Base-by-base conservation (phyloP, 1,140 invertebrate species). In the Mizuhopecten yessoensis region DNA sequence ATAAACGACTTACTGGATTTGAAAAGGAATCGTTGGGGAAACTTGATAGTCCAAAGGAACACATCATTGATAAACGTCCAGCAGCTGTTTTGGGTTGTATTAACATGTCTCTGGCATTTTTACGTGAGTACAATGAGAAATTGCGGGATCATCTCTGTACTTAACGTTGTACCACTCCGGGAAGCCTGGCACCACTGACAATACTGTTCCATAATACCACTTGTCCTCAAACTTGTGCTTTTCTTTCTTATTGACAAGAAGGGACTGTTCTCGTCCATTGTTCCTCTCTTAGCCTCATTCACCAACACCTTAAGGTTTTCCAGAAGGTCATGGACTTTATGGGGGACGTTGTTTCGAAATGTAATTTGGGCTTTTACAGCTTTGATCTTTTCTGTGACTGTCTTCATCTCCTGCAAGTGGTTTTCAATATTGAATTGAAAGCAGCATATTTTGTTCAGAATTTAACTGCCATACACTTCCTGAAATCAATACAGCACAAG, bases 121-220 rank as follows among this genome's bases (percentile, higher is more conserved):
- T n/a, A n/a, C n/a, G n/a, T n/a, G n/a, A n/a, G n/a, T n/a, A n/a
- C n/a, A n/a, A n/a, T n/a, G n/a, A n/a, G n/a, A n/a, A n/a, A n/a
- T n/a, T n/a, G 90, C 89, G 17, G 86, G 34, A 89, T 91, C 88
- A 87, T 90, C 87, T 29, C 89, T 88, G 90, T 93, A 92, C n/a
- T 87, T 87, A 0, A 92, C 86, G 87, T 92, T 93, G 42, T 93
- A 92, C 86, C 92, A 92, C 0, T 86, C 49, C 13, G 86, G 36
- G 34, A 89, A 92, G 11, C 90, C 75, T 89, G 87, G 86, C 7
- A 91, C 90, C 39, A 90, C 75, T 23, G 57, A 89, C 29, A 92
- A 42, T 7, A 90, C 89, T 17, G 34, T 86, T 34, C 92, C 92
- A 23, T 10, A n/a, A 34, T 90, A 91, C 33, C 29, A 86, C 5